Evolutionary conservation across 2,888 invertebrate species (phyloP), one percentile per base, ranked within the genome.

Genomic region (Entomobrya proxima): DNA sequence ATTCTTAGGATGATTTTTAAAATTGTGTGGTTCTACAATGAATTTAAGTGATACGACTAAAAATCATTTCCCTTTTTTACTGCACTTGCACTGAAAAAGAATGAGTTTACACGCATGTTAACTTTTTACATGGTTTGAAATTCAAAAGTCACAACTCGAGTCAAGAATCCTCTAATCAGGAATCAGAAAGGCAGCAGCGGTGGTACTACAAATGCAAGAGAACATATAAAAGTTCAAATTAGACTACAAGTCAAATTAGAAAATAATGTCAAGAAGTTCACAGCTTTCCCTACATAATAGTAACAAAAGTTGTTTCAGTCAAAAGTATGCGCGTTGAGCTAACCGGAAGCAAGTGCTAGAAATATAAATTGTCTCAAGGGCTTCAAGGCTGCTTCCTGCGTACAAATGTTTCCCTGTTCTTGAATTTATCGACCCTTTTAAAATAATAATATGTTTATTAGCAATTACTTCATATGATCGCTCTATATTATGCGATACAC

Each of bases 41-140:
- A 35, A 35, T 64, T n/a, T 69, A n/a, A 47, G 47, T 47, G 44
- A 44, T 69, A 44, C 24, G 18, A 47, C 40, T 2, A 47, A n/a
- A n/a, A 44, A 69, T 69, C 44, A 44, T 30, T 69, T 69, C 69
- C 69, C 44, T 69, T 69, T 44, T n/a, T 27, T 13, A 9, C 9
- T 24, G 9, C 24, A 37, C 11, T 3, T 67, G 40, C 24, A 37
- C 11, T 21, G 24, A 64, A 35, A 21, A 1, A 40, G 24, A 58
- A 67, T 21, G 40, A 67, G 24, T 40, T 67, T 67, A 37, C 13
- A 40, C 24, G 67, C 67, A 67, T 35, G 35, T 27, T 32, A 67
- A 64, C 37, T 58, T 64, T 18, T n/a, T 6, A n/a, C 30, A 64
- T 61, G 61, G 30, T 9, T 37, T 40, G 9, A 67, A 35, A 67